Evolutionary conservation across 1,140 invertebrate genomes (phyloP).

Genomic region (Caerostris extrusa): DNA sequence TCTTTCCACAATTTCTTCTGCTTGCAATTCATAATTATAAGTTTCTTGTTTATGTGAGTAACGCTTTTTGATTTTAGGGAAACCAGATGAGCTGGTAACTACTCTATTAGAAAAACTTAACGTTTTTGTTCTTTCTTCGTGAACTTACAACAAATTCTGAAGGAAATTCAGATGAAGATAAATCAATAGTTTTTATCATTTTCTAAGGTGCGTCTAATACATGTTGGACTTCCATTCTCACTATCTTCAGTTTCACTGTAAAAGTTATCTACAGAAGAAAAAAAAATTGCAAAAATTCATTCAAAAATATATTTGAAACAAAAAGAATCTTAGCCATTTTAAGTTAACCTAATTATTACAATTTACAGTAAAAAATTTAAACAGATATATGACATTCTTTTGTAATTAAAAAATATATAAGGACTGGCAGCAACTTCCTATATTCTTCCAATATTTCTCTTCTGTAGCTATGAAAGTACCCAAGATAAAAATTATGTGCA

Average conservation of each 20-base stretch:
- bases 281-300: background rate
- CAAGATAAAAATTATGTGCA: too few relatives aligned
- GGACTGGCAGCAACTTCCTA: too few relatives aligned
- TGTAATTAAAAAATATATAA: too few relatives aligned
- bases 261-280: conserved; percentile 82
- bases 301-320: too few relatives aligned
- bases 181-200: conserved; percentile 44
- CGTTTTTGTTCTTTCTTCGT: conserved; percentile 5
- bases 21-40: background rate
- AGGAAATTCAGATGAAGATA: conserved; percentile 28
- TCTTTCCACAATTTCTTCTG: background rate
- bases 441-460: too few relatives aligned
- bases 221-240: conserved; percentile 82
- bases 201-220: background rate
- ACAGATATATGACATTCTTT: too few relatives aligned
- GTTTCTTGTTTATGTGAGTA: conserved; percentile 8
- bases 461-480: too few relatives aligned
- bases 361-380: too few relatives aligned
- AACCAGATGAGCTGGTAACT: background rate
- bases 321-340: too few relatives aligned
- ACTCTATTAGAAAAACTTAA: background rate
- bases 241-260: conserved; percentile 85
- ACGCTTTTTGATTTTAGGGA: conserved; percentile 40
- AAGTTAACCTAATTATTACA: too few relatives aligned
- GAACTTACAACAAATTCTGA: background rate